Evolutionary conservation across 1,140 invertebrate species (phyloP), one percentile per base, ranked within the genome.

Genomic region (Scaptomyza hsui): DNA sequence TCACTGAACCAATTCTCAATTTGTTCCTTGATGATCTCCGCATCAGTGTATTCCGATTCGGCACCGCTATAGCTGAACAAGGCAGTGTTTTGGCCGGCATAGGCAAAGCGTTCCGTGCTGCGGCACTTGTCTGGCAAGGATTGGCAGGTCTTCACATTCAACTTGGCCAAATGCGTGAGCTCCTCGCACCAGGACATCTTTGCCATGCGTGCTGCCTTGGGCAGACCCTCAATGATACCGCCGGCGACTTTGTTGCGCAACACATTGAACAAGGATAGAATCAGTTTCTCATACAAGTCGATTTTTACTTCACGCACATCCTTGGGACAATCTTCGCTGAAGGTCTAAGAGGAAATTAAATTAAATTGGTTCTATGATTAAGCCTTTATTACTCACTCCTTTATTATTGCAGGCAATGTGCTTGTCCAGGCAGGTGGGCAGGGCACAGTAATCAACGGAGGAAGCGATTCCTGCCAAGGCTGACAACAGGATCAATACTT

Each of bases 161-260:
- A 62, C 0, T 67, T 26, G 0, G 77, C 81, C 45, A 88, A 18
- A 15, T 74, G 55, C 15, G 82, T 7, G 0, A 86, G 61, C 19
- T 86, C 80, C 42, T 85, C 73, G 45, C 80, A 85, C 80, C 80
- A 86, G 32, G 72, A 73, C 80, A 85, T 85, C 39, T 85, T 83
- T 9, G 80, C 80, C 80, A 85, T 85, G 12, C 80, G 80, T 2
- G 70, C 18, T 1, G 80, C 79, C 9, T 78, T 83, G 13, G 79
- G 79, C 1, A 82, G 47, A 5, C 42, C 39, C 5, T 83, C 60
- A 10, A 83, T 47, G 4, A 3, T 12, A 1, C 79, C 79, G 1
- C 78, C 79, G 12, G 79, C 79, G 1, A 83, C 72, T 1, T 78
- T 83, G 53, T 83, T 83, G 1, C 79, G 75, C 0, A 83, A 32